phyloP scores from a whole-genome alignment of 2,113 vertebrate genomes.

The Lucifuga dentata region DNA sequence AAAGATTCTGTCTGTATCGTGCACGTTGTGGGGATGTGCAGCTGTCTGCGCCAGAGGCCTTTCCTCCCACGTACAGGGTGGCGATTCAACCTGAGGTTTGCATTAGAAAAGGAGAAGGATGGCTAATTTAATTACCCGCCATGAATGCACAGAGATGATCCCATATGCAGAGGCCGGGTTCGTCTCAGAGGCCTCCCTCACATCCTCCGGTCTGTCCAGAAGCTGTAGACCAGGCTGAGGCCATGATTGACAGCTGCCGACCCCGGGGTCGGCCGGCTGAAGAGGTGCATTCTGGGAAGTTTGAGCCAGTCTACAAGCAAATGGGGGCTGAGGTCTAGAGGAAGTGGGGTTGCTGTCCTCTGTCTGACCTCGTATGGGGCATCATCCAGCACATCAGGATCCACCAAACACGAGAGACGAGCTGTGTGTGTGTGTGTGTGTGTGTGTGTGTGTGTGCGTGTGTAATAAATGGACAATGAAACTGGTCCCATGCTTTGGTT shows the following conservation, averaged over 20 bases:
- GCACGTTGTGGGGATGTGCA: slow-evolving; percentile 37
- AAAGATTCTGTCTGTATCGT: slow-evolving; percentile 37
- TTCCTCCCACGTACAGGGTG: slow-evolving; percentile 79
- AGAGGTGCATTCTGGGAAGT: slow-evolving; percentile 83
- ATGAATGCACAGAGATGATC: slow-evolving; percentile 87
- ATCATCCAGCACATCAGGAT: slow-evolving; percentile 47
- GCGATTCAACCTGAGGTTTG: slow-evolving; percentile 85
- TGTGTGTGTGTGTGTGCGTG: no score
- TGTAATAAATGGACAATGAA: no score
- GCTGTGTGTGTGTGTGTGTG: slow-evolving; percentile 23
- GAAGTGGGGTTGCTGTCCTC: slow-evolving; percentile 77
- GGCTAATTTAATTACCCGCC: slow-evolving; percentile 85
- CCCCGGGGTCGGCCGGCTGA: slow-evolving; percentile 75
- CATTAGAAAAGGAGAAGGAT: slow-evolving; percentile 84
- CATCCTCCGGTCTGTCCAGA: slow-evolving; percentile 76
- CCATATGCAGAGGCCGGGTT: slow-evolving; percentile 77
- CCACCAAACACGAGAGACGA: slow-evolving; percentile 36
- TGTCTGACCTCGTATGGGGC: slow-evolving; percentile 69
- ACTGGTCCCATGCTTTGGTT: no score
- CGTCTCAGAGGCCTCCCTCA: slow-evolving; percentile 79
- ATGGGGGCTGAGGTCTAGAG: slow-evolving; percentile 48
- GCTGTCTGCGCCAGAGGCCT: slow-evolving; percentile 70
- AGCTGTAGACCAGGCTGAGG: slow-evolving; percentile 77
- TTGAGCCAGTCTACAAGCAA: slow-evolving; percentile 37
- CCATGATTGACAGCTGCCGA: slow-evolving; percentile 83